Percentiles rank a stretch among this genome's conserved stretches.
phyloP scores from a whole-genome alignment of 2,888 invertebrate genomes.

The Troides aeacus region DNA sequence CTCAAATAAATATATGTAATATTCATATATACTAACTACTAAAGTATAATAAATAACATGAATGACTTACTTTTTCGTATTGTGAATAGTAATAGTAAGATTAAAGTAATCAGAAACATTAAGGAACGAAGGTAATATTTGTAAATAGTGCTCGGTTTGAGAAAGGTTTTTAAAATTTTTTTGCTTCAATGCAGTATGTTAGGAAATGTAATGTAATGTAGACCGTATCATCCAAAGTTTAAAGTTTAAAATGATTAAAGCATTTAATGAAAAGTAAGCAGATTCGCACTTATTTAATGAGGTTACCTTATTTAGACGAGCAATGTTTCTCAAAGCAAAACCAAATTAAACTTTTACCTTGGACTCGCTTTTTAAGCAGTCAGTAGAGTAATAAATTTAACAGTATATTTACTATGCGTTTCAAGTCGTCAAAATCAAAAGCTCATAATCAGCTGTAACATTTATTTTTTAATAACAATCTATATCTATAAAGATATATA shows the following conservation, averaged over 20 bases:
- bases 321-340: constrained; percentile 21
- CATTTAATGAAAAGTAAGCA: constrained; percentile 7
- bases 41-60: not conserved
- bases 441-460: not conserved
- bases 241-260: not conserved
- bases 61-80: not conserved
- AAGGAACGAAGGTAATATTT: not conserved
- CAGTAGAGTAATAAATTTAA: not conserved
- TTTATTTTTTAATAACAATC: not conserved
- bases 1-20: no score
- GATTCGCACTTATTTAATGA: constrained; percentile 21
- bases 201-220: not conserved
- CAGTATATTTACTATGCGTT: not conserved
- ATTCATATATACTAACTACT: no score
- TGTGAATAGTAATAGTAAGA: not conserved
- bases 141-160: constrained; percentile 1
- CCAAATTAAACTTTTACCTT: constrained; percentile 15
- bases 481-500: no score
- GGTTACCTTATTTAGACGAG: constrained; percentile 15
- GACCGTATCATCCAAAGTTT: not conserved
- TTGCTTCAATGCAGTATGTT: not conserved
- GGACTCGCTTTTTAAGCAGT: constrained; percentile 9
- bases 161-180: not conserved
- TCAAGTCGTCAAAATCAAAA: not conserved
- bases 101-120: not conserved